Evolutionary conservation across 1,140 invertebrate species (phyloP).

Genomic region (Nasonia longicornis): DNA sequence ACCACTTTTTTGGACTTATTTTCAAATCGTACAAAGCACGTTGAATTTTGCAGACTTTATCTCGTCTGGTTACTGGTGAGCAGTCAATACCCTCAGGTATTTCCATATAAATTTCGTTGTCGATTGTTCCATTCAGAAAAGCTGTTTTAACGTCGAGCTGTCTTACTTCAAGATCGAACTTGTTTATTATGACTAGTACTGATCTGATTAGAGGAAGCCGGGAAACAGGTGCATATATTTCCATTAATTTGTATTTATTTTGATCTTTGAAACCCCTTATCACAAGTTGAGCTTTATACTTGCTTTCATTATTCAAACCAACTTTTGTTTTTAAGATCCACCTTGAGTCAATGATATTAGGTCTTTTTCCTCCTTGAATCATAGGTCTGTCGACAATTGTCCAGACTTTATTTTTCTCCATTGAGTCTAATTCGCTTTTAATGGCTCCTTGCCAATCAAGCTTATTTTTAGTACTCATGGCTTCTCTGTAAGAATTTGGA

Average conservation of each 20-base stretch:
- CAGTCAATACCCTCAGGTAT: neutral
- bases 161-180: neutral
- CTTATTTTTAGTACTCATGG: slow-evolving; percentile 9
- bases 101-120: slow-evolving; percentile 14
- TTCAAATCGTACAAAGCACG: neutral
- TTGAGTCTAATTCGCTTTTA: neutral
- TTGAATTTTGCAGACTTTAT: slow-evolving; percentile 18
- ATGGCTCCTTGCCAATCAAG: neutral
- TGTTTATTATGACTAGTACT: neutral
- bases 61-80: neutral
- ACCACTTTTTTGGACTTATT: neutral
- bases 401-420: slow-evolving; percentile 12
- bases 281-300: too few species aligned
- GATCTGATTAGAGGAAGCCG: neutral
- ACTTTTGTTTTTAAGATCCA: too few species aligned
- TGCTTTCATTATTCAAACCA: too few species aligned
- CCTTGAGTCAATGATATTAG: too few species aligned
- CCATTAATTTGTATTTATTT: too few species aligned
- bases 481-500: neutral
- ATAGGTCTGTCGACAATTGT: slow-evolving; percentile 10
- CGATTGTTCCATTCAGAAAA: slow-evolving; percentile 16
- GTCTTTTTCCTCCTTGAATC: too few species aligned
- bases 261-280: too few species aligned
- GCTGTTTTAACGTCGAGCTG: slow-evolving; percentile 1
- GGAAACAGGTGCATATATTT: too few species aligned